Base-by-base conservation (phyloP, 2,113 vertebrate species). In the Vimba vimba region DNA sequence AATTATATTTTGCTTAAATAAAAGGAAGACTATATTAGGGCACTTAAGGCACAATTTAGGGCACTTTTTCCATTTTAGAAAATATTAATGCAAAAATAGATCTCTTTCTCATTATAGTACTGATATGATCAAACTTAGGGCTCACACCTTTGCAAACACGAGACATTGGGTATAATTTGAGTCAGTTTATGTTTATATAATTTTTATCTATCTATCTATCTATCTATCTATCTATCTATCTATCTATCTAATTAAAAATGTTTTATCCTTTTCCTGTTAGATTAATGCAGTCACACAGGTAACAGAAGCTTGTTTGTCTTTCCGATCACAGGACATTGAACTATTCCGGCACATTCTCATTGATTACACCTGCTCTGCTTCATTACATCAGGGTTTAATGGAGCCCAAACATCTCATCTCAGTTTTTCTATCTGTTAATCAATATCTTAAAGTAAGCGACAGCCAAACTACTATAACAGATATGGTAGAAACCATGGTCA, bases 321-420 rank as follows among this genome's bases (percentile, higher is more conserved):
- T 75, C 71, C 43, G 68, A 75, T 75, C 71, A 47, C 43, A 75
- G 12, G 71, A 84, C 71, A 64, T 7, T 62, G 36, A 62, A 23
- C 27, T 50, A 33, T 76, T 76, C 43, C 27, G 39, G 47, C 83
- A 77, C 73, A 50, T 73, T 73, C 36, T 43, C 82, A 62, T 86
- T 45, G 68, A 81, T 73, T 12, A 6, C 52, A 60, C 71, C 69
- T 50, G 25, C 39, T 86, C 57, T 77, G 43, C 39, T 78, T 78
- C 36, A 87, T 79, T 66, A 69, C 60, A 71, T 39, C 23, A 4
- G 17, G 75, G 21, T 59, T 64, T 85, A 85, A 52, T 77, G 64
- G 43, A 66, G 60, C 74, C 60, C 45, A 47, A 55, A 30, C 62
- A 85, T 77, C 39, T 50, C 52, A 21, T 69, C 60, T 23, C 23